A percentile compares a stretch with the other conserved stretches of the same genome.
These are phyloP conservation scores for Drosophila monieri DNA, from an alignment of 2,888 invertebrate species.

Conservation along the genomic window DNA sequence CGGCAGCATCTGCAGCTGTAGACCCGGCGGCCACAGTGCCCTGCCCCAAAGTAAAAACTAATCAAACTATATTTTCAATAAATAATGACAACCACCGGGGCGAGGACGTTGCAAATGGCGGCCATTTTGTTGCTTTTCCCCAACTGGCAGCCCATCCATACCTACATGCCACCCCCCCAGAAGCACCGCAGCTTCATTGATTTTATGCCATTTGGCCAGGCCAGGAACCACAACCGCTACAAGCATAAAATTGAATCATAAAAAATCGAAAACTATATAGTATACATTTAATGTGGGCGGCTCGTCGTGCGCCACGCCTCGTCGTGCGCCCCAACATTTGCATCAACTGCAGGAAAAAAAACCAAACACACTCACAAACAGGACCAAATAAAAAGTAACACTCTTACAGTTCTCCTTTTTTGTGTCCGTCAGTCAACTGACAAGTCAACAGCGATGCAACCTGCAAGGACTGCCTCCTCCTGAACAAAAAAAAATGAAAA, in stretches of 20 bases:
- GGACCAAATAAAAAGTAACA: constrained; percentile 16
- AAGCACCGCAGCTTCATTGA: constrained; percentile 65
- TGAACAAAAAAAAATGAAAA: background rate
- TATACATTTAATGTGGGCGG: constrained; percentile 18
- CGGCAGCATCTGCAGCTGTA: constrained; percentile 30
- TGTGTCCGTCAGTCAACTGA: constrained; percentile 48
- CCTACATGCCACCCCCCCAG: constrained; percentile 5
- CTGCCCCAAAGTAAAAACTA: constrained; percentile 66
- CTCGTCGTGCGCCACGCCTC: constrained; percentile 60
- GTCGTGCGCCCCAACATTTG: constrained; percentile 43
- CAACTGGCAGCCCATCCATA: background rate
- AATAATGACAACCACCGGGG: constrained; percentile 66
- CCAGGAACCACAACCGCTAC: constrained; percentile 46
- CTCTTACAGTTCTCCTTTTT: constrained; percentile 22
- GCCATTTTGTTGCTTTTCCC: constrained; percentile 27
- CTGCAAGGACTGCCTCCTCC: constrained; percentile 40
- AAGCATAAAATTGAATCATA: constrained; percentile 54
- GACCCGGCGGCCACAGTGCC: constrained; percentile 36
- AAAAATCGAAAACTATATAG: constrained; percentile 29
- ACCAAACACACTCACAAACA: background rate
- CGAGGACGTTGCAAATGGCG: constrained; percentile 33
- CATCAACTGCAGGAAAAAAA: constrained; percentile 40
- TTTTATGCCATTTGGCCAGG: constrained; percentile 63
- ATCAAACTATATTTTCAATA: constrained; percentile 80
- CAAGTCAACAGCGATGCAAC: constrained; percentile 67